Conservation (phyloP, 2,113 vertebrate species). For the Alligator mississippiensis region DNA sequence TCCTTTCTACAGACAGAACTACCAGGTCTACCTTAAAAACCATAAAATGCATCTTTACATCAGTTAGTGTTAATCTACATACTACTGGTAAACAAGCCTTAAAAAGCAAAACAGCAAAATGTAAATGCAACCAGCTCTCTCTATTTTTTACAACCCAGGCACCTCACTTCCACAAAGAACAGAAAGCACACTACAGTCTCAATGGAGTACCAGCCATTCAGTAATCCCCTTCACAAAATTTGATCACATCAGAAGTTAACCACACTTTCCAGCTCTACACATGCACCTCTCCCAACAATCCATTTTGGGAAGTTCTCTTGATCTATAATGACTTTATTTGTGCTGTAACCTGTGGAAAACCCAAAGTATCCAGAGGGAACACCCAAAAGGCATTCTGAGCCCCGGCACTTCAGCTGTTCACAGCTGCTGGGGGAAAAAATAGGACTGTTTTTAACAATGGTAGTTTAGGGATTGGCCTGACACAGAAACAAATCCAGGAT, state of each 20-base stretch:
- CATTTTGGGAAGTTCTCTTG: not conserved
- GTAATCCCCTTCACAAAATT: accelerated
- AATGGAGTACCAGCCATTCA: accelerated
- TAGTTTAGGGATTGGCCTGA: not conserved
- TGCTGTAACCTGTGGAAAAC: no score
- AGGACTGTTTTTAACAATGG: not conserved
- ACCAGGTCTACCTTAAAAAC: no score
- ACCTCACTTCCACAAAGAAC: no score
- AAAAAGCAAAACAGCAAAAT: no score
- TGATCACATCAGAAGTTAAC: not conserved
- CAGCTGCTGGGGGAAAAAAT: not conserved
- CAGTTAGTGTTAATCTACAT: no score
- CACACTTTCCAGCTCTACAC: not conserved
- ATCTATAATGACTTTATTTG: not conserved
- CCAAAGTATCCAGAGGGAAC: not conserved
- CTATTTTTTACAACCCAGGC: not conserved
- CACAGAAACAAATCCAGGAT: not conserved
- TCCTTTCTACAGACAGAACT: no score
- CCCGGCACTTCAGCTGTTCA: not conserved
- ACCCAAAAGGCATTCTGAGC: not conserved
- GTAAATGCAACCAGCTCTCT: not conserved
- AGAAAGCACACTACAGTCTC: not conserved
- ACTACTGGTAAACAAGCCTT: no score
- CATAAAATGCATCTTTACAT: no score
- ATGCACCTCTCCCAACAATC: no score